Base-by-base conservation (phyloP, 2,888 invertebrate genomes). In the Clanis bilineata region DNA sequence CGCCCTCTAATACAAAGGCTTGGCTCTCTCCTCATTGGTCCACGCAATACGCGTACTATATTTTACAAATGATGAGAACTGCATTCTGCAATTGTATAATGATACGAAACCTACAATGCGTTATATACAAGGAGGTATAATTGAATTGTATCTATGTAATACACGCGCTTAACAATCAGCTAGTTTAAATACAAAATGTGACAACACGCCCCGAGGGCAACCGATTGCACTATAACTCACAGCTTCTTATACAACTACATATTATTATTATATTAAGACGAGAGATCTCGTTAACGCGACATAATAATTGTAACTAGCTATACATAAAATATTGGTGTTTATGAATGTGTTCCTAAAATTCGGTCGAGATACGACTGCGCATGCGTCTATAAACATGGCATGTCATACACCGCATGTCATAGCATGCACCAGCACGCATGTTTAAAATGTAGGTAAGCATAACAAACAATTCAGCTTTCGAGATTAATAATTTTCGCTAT, bases 191-290 rank as follows among this genome's bases (percentile, higher is more conserved):
- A 72, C 76, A 76, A 70, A 76, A 75, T 70, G 72, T 77, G 78
- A 81, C 79, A 77, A 81, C 78, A 79, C 78, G 67, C 77, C 76
- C 74, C 71, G 66, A 70, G 73, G 78, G 80, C 80, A 76, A 78
- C 76, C 79, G 82, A 83, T 87, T 86, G 86, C 87, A 85, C 86
- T 80, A 83, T 71, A 66, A 73, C 72, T 74, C 78, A 76, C 79
- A 77, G 80, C 76, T 72, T 74, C 15, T 25, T 68, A 73, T 71
- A 69, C 76, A 76, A 74, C 67, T 64, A 71, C 64, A 76, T 76
- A 51, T 47, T 36, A 25, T 18, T 25, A 28, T n/a, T n/a, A n/a
- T n/a, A n/a, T n/a, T 43, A 57, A 57, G 57, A 59, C 58, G 43
- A 15, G 28, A 51, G 15, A 51, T 15, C 15, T 28, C 51, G 10